phyloP scores from a whole-genome alignment of 2,113 vertebrate species.

The Megaceryle maxima region DNA sequence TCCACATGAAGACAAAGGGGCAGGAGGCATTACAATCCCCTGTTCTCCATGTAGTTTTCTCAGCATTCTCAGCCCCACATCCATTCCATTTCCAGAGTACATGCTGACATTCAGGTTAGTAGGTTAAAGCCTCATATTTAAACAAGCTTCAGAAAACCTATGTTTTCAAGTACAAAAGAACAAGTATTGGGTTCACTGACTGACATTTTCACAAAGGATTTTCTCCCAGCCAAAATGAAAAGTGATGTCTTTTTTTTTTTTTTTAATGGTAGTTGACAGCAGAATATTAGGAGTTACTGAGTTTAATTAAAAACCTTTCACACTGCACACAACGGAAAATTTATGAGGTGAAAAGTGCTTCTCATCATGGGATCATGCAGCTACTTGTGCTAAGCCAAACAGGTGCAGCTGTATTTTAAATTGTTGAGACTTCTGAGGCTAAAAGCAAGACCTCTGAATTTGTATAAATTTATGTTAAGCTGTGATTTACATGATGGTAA shows the following conservation, averaged over 20 bases:
- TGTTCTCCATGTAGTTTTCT: neutral
- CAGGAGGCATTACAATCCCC: neutral
- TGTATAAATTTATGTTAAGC: neutral
- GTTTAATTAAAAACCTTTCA: constrained; percentile 35
- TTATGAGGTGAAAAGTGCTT: neutral
- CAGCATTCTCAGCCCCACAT: neutral
- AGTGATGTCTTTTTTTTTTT: neutral
- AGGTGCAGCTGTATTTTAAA: neutral
- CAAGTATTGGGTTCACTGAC: neutral
- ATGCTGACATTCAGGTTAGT: neutral
- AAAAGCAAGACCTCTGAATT: neutral
- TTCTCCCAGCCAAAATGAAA: neutral
- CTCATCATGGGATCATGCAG: neutral
- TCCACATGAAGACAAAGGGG: neutral
- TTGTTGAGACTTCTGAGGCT: neutral
- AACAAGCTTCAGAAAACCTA: constrained; percentile 17
- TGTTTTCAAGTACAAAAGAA: neutral
- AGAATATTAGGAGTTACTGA: neutral
- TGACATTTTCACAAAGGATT: neutral
- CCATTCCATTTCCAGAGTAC: neutral
- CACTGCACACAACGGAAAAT: constrained; percentile 3
- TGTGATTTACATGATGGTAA: neutral
- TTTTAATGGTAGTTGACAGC: neutral
- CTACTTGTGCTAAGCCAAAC: neutral
- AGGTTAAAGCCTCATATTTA: neutral